These are phyloP conservation scores for Steromphala cineraria DNA, from an alignment of 2,888 invertebrate genomes.

Conservation along the genomic window DNA sequence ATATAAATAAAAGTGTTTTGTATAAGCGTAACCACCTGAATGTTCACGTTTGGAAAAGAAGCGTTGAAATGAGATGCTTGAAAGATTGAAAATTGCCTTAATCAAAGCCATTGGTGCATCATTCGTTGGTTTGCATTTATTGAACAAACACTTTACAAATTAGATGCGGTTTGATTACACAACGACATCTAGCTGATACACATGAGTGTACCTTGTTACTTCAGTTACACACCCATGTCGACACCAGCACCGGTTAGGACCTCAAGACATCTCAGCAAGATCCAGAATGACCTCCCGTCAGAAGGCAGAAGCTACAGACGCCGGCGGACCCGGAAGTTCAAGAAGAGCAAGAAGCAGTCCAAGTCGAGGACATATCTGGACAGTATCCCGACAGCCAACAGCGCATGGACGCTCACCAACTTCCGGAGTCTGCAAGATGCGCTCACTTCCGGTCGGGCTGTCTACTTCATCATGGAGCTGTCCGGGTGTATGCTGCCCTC, in stretches of 20 bases:
- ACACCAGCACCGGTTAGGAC: neutral
- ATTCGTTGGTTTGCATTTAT: too few relatives aligned
- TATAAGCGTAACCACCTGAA: too few relatives aligned
- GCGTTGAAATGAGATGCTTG: too few relatives aligned
- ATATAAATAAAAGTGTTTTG: too few relatives aligned
- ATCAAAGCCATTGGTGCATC: too few relatives aligned
- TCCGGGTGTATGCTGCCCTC: conserved; percentile 33
- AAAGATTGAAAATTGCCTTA: too few relatives aligned
- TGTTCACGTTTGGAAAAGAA: too few relatives aligned
- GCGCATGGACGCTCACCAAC: conserved; percentile 29
- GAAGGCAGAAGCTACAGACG: neutral
- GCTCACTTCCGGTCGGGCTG: conserved; percentile 35
- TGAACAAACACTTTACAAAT: too few relatives aligned
- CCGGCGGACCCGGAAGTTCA: neutral
- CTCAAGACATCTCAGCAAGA: neutral
- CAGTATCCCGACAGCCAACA: neutral
- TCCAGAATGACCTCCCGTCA: neutral
- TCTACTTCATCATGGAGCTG: conserved; percentile 39
- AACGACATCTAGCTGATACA: too few relatives aligned
- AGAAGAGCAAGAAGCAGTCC: neutral
- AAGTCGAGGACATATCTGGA: neutral
- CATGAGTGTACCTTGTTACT: too few relatives aligned
- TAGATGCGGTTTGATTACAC: too few relatives aligned
- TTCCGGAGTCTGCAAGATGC: conserved; percentile 30
- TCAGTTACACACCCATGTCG: too few relatives aligned